phyloP scores from a whole-genome alignment of 37 sponge, comb jelly and placozoan species.

The Geodia barretti region DNA sequence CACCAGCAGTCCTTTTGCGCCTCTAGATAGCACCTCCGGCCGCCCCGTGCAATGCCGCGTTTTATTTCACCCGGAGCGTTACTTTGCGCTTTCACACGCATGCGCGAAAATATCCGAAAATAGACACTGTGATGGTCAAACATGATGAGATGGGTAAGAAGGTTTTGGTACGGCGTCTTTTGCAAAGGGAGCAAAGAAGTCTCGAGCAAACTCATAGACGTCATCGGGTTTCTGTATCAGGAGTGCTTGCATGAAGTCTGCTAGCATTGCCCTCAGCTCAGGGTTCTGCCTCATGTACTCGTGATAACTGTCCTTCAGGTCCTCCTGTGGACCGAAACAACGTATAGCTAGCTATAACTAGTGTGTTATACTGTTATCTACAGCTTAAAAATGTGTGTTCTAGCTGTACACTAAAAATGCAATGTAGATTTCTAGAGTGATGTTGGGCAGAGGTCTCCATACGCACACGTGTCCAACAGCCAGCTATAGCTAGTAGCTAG shows the following conservation, averaged over 20 bases:
- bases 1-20: too few species aligned
- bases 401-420: too few species aligned
- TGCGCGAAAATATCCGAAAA: not conserved
- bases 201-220: slow-evolving; percentile 80
- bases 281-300: slow-evolving; percentile 85
- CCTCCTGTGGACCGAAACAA: slow-evolving; percentile 47
- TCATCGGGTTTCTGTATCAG: slow-evolving; percentile 94
- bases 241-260: slow-evolving; percentile 88
- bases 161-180: slow-evolving; percentile 24
- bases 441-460: too few species aligned
- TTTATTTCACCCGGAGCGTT: not conserved
- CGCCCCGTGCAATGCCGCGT: too few species aligned
- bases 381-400: too few species aligned
- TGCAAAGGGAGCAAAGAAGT: slow-evolving; percentile 77
- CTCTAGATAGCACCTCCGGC: too few species aligned
- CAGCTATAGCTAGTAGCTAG: too few species aligned
- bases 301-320: slow-evolving; percentile 65
- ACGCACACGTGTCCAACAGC: too few species aligned
- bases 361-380: too few species aligned
- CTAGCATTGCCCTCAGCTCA: slow-evolving; percentile 87
- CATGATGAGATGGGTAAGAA: slow-evolving; percentile 19
- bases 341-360: not conserved
- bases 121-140: not conserved
- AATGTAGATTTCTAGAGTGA: too few species aligned
- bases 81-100: not conserved